phyloP scores from a whole-genome alignment of 1,140 invertebrate genomes.

The Nylanderia fulva region DNA sequence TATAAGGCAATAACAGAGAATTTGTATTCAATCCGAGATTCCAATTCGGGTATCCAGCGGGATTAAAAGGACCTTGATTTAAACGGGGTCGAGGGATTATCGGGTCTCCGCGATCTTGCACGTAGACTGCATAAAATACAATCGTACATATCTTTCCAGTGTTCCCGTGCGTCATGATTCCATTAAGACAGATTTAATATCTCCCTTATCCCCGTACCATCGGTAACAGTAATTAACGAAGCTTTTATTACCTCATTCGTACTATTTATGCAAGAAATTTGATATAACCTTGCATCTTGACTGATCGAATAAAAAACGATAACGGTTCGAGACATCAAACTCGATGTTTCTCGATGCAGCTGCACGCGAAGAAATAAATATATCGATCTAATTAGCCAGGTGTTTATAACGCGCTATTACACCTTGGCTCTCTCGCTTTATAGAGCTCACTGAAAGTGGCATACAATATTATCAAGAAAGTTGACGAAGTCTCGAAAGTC shows the following conservation, averaged over 20 bases:
- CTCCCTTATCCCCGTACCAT: background rate
- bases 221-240: background rate
- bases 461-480: conserved; percentile 6
- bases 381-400: conserved; percentile 20
- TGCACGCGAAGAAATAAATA: conserved; percentile 21
- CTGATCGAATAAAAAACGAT: background rate
- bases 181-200: conserved; percentile 43
- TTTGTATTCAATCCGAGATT: conserved; percentile 55
- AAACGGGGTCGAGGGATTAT: conserved; percentile 49
- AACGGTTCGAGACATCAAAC: background rate
- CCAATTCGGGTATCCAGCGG: conserved; percentile 43
- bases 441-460: conserved; percentile 3
- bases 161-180: background rate
- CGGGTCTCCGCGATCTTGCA: conserved; percentile 43
- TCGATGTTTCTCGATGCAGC: background rate
- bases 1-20: conserved; percentile 28
- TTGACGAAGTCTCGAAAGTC: background rate
- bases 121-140: conserved; percentile 56
- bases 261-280: background rate
- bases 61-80: conserved; percentile 58
- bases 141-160: conserved; percentile 36
- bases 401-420: background rate
- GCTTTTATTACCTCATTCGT: conserved; percentile 1
- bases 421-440: background rate
- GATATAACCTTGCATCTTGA: background rate